Evolutionary conservation across 2,797 vertebrate species (phyloP).

Genomic region (Sarcoramphus papa): DNA sequence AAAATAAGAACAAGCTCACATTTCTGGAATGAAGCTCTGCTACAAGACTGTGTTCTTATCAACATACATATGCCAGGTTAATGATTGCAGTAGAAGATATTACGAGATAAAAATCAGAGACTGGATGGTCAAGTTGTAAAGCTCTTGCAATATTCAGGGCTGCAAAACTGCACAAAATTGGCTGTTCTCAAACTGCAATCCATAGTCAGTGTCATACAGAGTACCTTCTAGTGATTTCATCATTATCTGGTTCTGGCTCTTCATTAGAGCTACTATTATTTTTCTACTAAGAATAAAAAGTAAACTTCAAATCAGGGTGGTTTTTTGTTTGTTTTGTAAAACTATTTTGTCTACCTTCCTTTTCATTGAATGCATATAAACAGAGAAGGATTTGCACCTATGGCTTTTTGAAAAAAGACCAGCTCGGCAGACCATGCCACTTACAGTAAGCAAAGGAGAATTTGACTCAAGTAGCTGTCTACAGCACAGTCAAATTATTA

Average conservation of each 20-base stretch:
- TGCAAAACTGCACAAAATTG: background rate
- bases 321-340: background rate
- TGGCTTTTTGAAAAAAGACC: background rate
- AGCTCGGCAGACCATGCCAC: background rate
- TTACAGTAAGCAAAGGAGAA: background rate
- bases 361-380: background rate
- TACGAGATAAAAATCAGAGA: background rate
- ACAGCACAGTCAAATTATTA: background rate
- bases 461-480: background rate
- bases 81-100: background rate
- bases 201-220: background rate
- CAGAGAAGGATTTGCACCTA: background rate
- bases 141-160: background rate
- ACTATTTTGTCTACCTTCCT: background rate
- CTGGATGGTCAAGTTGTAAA: background rate
- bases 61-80: background rate
- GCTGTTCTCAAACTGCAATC: background rate
- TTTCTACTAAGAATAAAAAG: background rate
- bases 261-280: background rate
- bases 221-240: background rate
- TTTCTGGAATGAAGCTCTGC: background rate
- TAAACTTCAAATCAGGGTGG: background rate
- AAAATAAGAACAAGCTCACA: background rate
- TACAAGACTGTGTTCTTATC: background rate
- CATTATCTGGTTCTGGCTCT: background rate